Evolutionary conservation across 2,113 vertebrate species (phyloP).

Genomic region (rat (Rattus norvegicus)): DNA sequence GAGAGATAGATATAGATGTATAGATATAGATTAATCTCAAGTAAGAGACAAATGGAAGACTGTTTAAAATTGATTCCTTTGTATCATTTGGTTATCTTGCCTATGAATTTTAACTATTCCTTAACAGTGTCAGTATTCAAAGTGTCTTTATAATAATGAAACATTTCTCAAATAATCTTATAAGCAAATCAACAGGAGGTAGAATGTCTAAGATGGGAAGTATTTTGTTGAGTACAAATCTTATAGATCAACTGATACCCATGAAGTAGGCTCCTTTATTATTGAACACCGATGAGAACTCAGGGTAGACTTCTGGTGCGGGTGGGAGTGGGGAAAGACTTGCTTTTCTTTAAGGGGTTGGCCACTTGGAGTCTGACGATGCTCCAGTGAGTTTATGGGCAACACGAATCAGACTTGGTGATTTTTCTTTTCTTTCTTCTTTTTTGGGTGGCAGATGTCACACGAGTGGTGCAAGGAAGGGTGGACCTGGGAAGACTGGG

Average conservation of each 20-base stretch:
- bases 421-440: neutral
- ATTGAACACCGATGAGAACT: neutral
- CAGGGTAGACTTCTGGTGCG: neutral
- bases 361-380: neutral
- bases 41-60: neutral
- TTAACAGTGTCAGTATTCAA: neutral
- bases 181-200: neutral
- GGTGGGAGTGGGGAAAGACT: neutral
- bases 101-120: neutral
- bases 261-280: neutral
- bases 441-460: neutral
- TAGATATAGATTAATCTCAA: neutral
- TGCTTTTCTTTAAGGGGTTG: neutral
- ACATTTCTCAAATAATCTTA: neutral
- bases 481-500: neutral
- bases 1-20: neutral
- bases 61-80: neutral
- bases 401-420: neutral
- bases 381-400: neutral
- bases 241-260: neutral
- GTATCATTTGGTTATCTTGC: neutral
- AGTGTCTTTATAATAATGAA: constrained; percentile 9
- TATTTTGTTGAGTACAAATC: neutral
- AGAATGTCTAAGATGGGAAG: neutral
- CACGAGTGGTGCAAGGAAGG: neutral